Base-by-base conservation (phyloP, 2,113 vertebrate genomes). In the Anolis sagrei region DNA sequence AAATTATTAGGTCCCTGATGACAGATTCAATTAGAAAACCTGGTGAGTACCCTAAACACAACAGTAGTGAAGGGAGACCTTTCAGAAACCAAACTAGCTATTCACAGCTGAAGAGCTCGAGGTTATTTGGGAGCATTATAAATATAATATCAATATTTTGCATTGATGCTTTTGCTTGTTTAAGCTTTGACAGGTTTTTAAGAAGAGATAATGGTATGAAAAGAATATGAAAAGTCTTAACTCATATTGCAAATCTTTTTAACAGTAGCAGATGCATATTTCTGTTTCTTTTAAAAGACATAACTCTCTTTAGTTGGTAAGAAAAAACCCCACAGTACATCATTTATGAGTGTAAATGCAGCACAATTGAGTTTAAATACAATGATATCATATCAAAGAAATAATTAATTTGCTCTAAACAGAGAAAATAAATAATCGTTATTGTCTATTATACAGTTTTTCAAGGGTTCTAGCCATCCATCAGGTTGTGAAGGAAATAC, bases 361-460 rank as follows among this genome's bases (percentile, higher is more conserved):
- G 49, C 64, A 79, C 64, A 72, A 58, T 79, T 69, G 76, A 58
- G 32, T 85, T 64, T 85, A 72, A 85, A 79, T 85, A 76, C 78
- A 77, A 85, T 78, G 25, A 69, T 79, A 58, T 76, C 32, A 70
- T 79, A 32, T 61, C 34, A 61, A 32, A 58, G 64, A 85, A 58
- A 70, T 79, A 79, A 85, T 85, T 85, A 76, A 85, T 85, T 85
- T 85, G 66, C 83, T 61, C 76, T 85, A 69, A 54, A 70, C 34
- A 79, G 64, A 85, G 25, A 58, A 69, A 36, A 69, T 16, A 61
- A 84, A 78, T 9, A 7, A 39, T 64, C 69, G 64, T 29, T 23
- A 79, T 85, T 79, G 75, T 66, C 58, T 58, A 36, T 79, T 85
- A 44, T 44, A 79, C 69, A 79, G 51, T 76, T 85, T 79, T 78